Evolutionary conservation across 1,140 invertebrate species (phyloP).

Genomic region (Diabrotica virgifera): DNA sequence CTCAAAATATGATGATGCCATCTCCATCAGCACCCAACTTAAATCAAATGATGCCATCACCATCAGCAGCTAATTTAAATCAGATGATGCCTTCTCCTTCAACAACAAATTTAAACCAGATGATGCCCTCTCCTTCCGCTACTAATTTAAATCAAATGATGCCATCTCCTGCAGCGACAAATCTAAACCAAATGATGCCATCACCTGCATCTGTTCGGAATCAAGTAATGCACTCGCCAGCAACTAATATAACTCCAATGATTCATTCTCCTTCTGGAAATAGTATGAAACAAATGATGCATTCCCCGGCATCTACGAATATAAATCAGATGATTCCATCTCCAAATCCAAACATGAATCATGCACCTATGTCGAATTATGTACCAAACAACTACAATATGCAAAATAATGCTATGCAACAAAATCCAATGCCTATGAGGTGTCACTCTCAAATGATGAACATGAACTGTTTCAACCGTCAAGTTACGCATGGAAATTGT

Average conservation of each 20-base stretch:
- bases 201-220: conserved; percentile 28
- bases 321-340: conserved; percentile 43
- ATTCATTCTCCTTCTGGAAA: conserved; percentile 32
- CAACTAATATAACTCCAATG: conserved; percentile 35
- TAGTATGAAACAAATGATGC: conserved; percentile 30
- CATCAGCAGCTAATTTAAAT: conserved; percentile 32
- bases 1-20: conserved; percentile 30
- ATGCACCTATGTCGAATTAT: conserved; percentile 30
- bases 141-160: conserved; percentile 28
- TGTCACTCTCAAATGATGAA: conserved; percentile 24
- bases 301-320: conserved; percentile 24
- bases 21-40: conserved; percentile 41
- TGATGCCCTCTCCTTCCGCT: conserved; percentile 29
- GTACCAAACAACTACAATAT: conserved; percentile 27
- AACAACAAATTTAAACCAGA: conserved; percentile 33
- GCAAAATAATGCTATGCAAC: conserved; percentile 11
- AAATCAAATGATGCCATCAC: conserved; percentile 44
- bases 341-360: conserved; percentile 27
- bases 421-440: not conserved
- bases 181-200: conserved; percentile 35
- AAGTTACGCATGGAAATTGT: conserved; percentile 26
- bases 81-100: conserved; percentile 35
- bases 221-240: conserved; percentile 40
- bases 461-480: conserved; percentile 26
- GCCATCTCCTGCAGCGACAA: conserved; percentile 33